Evolutionary conservation across 2,888 invertebrate species (phyloP).

Genomic region (Formica aserva): DNA sequence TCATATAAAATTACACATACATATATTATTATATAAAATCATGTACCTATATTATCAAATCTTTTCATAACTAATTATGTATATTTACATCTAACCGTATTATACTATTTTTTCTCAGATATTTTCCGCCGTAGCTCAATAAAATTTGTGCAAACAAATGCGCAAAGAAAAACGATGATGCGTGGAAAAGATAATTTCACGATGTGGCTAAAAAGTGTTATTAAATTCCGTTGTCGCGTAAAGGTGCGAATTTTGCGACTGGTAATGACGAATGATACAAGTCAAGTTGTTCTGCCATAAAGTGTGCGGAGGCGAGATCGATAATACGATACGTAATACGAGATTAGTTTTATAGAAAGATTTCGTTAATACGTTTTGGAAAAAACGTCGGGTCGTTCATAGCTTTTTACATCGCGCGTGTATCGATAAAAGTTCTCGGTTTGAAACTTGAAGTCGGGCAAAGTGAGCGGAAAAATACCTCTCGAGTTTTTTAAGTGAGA

Average conservation of each 20-base stretch:
- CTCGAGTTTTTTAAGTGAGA: slow-evolving; percentile 31
- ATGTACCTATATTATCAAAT: too few species aligned
- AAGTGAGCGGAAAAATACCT: slow-evolving; percentile 27
- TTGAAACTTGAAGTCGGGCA: slow-evolving; percentile 2
- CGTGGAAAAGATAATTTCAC: slow-evolving; percentile 37
- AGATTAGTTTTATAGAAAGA: slow-evolving; percentile 21
- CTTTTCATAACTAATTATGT: too few species aligned
- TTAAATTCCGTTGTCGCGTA: slow-evolving; percentile 27
- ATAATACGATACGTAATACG: background rate
- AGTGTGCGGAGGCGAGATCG: background rate
- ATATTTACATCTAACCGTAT: too few species aligned
- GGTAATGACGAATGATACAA: background rate
- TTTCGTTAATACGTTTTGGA: slow-evolving; percentile 24
- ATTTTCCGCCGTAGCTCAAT: slow-evolving; percentile 34
- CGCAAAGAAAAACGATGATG: slow-evolving; percentile 53
- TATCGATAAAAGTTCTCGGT: slow-evolving; percentile 45
- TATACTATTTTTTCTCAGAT: too few species aligned
- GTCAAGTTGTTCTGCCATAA: background rate
- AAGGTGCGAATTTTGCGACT: slow-evolving; percentile 30
- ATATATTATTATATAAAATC: too few species aligned
- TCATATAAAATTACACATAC: too few species aligned
- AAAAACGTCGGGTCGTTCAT: background rate
- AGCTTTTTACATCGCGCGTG: slow-evolving; percentile 23
- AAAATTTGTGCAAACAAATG: slow-evolving; percentile 27
- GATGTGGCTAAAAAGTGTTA: slow-evolving; percentile 37